phyloP scores from a whole-genome alignment of 53 echinoderm and acorn worm species.

The Luidia sarsii region DNA sequence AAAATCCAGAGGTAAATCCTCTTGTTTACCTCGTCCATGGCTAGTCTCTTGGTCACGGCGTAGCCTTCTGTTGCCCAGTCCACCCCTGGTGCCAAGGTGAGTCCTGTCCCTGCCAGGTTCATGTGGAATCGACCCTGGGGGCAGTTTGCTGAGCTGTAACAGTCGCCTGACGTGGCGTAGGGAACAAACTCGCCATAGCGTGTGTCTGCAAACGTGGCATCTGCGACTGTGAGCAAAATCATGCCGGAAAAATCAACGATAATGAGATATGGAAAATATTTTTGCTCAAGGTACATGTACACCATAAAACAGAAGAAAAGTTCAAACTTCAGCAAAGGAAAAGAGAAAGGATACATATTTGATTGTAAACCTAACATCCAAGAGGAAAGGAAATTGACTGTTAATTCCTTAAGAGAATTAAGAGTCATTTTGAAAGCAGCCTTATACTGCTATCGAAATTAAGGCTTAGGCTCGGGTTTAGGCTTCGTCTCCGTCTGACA shows the following conservation, averaged over 20 bases:
- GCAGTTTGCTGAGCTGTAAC: slow-evolving; percentile 83
- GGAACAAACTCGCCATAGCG: slow-evolving; percentile 83
- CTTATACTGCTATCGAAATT: too few species aligned
- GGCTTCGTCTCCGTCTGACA: too few species aligned
- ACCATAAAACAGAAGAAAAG: background rate
- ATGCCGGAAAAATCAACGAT: background rate
- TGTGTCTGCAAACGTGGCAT: slow-evolving; percentile 78
- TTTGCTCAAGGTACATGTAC: too few species aligned
- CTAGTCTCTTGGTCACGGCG: slow-evolving; percentile 75
- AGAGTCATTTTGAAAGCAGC: too few species aligned
- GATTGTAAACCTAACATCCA: too few species aligned
- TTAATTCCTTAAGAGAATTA: too few species aligned
- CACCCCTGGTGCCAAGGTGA: slow-evolving; percentile 75
- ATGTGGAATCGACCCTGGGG: slow-evolving; percentile 91
- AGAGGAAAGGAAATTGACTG: too few species aligned
- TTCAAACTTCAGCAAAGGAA: background rate
- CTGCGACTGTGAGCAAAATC: slow-evolving; percentile 47
- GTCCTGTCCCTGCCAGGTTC: slow-evolving; percentile 81
- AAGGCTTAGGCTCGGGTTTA: too few species aligned
- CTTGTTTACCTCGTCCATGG: slow-evolving; percentile 74
- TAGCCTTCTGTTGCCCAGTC: slow-evolving; percentile 88
- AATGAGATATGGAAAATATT: too few species aligned
- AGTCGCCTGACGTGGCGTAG: slow-evolving; percentile 90
- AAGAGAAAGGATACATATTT: too few species aligned
- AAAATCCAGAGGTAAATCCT: too few species aligned